Percentiles rank a stretch among this genome's conserved stretches.
These are phyloP conservation scores for Berghia stephanieae DNA, from an alignment of 1,140 invertebrate genomes.

Conservation along the genomic window DNA sequence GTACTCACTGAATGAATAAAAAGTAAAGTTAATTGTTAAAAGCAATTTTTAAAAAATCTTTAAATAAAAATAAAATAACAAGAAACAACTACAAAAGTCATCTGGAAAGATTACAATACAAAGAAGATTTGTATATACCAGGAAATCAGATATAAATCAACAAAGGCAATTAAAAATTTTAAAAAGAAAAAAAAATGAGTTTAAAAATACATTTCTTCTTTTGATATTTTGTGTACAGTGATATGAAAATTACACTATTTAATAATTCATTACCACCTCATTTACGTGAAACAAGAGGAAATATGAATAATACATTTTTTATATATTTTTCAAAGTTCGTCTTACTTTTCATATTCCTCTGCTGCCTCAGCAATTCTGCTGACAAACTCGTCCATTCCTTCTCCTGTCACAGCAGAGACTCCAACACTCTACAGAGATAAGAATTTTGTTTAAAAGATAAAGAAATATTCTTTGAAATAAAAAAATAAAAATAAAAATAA, in stretches of 20 bases:
- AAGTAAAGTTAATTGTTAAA: background rate
- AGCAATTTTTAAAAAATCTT: background rate
- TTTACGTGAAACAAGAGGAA: background rate
- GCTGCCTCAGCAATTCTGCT: constrained; percentile 65
- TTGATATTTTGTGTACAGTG: too few relatives aligned
- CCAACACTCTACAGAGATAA: constrained; percentile 74
- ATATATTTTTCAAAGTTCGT: background rate
- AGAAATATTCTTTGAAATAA: too few relatives aligned
- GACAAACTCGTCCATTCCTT: constrained; percentile 69
- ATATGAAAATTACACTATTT: too few relatives aligned
- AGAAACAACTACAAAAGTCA: background rate
- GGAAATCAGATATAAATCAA: background rate
- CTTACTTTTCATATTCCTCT: constrained; percentile 68
- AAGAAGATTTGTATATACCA: background rate
- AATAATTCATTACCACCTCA: too few relatives aligned
- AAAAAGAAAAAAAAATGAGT: background rate
- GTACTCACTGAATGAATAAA: constrained; percentile 63
- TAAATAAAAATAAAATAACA: background rate
- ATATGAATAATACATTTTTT: background rate
- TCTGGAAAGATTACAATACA: background rate
- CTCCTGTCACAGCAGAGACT: constrained; percentile 85
- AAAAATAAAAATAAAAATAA: too few relatives aligned
- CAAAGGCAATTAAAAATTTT: background rate
- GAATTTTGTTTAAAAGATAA: too few relatives aligned
- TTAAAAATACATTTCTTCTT: too few relatives aligned